Conservation (phyloP, 1,140 invertebrate species). For the Monochamus saltuarius region DNA sequence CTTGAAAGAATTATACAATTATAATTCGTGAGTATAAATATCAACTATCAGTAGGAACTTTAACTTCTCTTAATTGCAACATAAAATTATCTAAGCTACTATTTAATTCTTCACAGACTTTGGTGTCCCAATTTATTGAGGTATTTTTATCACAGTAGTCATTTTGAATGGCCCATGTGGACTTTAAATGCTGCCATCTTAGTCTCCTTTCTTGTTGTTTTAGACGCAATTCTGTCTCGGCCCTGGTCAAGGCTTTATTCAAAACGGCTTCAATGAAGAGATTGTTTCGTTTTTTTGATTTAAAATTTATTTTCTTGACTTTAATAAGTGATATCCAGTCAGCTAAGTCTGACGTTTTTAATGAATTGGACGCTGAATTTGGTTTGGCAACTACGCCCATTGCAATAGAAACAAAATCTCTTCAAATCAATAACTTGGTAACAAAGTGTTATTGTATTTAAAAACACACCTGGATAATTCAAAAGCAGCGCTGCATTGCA, state of each 20-base stretch:
- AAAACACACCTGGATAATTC: slow-evolving; percentile 37
- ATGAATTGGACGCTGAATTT: slow-evolving; percentile 12
- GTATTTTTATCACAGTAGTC: slow-evolving; percentile 13
- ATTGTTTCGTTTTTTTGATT: slow-evolving; percentile 49
- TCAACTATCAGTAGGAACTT: slow-evolving; percentile 35
- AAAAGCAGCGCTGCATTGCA: slow-evolving; percentile 9
- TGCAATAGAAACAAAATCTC: slow-evolving; percentile 27
- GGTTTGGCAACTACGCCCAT: slow-evolving; percentile 35
- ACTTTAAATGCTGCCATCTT: slow-evolving; percentile 52
- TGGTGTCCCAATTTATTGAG: slow-evolving; percentile 26
- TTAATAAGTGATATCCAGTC: slow-evolving; percentile 55
- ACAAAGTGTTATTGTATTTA: slow-evolving; percentile 18
- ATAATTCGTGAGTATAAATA: slow-evolving; percentile 25
- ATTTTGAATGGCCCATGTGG: slow-evolving; percentile 31
- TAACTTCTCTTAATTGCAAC: slow-evolving; percentile 36
- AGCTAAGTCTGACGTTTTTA: slow-evolving; percentile 44
- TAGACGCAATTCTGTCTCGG: slow-evolving; percentile 50
- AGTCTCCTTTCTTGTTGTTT: slow-evolving; percentile 51
- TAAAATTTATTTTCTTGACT: slow-evolving; percentile 51
- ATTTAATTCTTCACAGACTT: slow-evolving; percentile 39
- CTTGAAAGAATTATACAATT: slow-evolving; percentile 20
- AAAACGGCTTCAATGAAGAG: slow-evolving; percentile 55
- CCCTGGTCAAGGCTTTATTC: slow-evolving; percentile 47
- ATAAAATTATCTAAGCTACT: slow-evolving; percentile 43
- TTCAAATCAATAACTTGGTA: slow-evolving; percentile 17